These are phyloP conservation scores for Rhizomys pruinosus DNA, from an alignment of 2,113 vertebrate species.

Conservation along the genomic window DNA sequence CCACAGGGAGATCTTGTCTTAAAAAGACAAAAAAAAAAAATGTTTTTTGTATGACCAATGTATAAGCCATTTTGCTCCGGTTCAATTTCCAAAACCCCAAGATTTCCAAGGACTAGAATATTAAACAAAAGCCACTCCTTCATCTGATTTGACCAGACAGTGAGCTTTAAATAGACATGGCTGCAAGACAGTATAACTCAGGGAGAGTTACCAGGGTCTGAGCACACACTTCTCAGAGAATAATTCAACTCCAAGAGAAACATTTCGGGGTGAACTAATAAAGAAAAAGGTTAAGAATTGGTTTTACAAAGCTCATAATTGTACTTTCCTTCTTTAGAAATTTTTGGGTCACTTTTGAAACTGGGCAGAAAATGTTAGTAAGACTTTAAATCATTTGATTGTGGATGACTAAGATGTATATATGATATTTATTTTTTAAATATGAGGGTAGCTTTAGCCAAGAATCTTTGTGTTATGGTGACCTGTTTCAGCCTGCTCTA, in stretches of 20 bases:
- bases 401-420: not conserved
- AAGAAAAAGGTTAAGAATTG: slow-evolving; percentile 11
- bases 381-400: slow-evolving; percentile 32
- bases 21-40: too few relatives aligned
- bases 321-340: not conserved
- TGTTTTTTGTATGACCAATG: too few relatives aligned
- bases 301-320: not conserved
- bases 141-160: not conserved
- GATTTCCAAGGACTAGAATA: not conserved
- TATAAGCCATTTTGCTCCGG: not conserved
- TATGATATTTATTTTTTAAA: not conserved
- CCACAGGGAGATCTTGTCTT: too few relatives aligned
- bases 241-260: not conserved
- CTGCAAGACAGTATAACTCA: not conserved
- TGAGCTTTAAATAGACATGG: not conserved
- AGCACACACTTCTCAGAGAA: not conserved
- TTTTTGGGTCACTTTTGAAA: slow-evolving; percentile 51
- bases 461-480: not conserved
- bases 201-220: not conserved
- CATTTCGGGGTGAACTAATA: not conserved
- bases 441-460: not conserved
- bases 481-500: not conserved
- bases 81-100: not conserved
- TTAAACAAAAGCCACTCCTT: not conserved
- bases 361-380: not conserved